These are phyloP conservation scores for Amorpha juglandis DNA, from an alignment of 2,888 invertebrate species.

Conservation along the genomic window DNA sequence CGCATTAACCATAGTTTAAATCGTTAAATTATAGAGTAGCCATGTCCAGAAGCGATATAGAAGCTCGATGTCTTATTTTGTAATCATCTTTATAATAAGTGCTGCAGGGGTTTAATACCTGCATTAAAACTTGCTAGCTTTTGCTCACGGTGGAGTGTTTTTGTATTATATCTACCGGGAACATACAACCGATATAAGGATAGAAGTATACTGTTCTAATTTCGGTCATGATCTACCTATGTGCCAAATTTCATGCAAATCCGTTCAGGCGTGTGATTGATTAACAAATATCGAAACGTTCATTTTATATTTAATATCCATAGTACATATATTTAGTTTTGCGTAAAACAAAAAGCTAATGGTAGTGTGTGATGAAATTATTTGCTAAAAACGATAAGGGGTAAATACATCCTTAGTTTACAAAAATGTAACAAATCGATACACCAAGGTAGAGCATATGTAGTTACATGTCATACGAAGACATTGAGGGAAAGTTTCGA, in stretches of 20 bases:
- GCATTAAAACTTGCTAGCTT: neutral
- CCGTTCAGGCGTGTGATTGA: too few relatives aligned
- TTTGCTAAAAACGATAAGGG: too few relatives aligned
- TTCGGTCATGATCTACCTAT: too few relatives aligned
- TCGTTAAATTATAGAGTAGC: conserved; percentile 21
- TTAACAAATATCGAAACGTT: too few relatives aligned
- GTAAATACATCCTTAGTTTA: too few relatives aligned
- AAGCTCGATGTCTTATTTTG: conserved; percentile 14
- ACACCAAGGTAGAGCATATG: neutral
- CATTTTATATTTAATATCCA: too few relatives aligned
- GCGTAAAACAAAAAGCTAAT: neutral
- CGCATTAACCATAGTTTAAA: conserved; percentile 21
- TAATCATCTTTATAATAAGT: neutral
- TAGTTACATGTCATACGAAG: neutral
- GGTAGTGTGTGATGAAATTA: too few relatives aligned
- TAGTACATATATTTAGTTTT: neutral
- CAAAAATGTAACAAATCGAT: neutral
- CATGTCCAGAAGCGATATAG: conserved; percentile 17
- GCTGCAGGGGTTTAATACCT: neutral
- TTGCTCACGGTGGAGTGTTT: too few relatives aligned
- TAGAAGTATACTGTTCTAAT: too few relatives aligned
- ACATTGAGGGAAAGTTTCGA: conserved; percentile 14
- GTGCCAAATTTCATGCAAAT: too few relatives aligned
- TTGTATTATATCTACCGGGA: too few relatives aligned
- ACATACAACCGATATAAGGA: too few relatives aligned